Conservation (phyloP, 2,888 invertebrate genomes). For the Ochropleura plecta region DNA sequence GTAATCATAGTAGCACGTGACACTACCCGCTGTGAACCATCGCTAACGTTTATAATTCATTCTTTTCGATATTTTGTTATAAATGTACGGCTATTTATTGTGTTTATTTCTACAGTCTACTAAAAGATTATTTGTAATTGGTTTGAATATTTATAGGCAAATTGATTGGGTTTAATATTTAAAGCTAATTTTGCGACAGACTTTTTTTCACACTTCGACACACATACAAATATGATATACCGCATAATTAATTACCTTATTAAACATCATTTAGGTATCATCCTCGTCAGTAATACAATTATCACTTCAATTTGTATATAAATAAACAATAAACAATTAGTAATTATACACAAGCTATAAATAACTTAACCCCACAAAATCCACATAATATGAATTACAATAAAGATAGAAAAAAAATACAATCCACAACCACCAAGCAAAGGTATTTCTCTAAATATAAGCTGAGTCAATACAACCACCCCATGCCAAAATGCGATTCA, state of each 20-base stretch:
- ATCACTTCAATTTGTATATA: background rate
- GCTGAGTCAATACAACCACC: slow-evolving; percentile 84
- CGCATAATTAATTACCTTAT: background rate
- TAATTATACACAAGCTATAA: slow-evolving; percentile 16
- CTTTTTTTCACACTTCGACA: background rate
- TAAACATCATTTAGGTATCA: background rate
- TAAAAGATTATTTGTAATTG: slow-evolving; percentile 20
- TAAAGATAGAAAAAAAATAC: background rate
- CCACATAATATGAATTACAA: slow-evolving; percentile 59
- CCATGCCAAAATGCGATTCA: slow-evolving; percentile 86
- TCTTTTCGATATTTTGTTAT: slow-evolving; percentile 66
- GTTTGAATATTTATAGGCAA: slow-evolving; percentile 11
- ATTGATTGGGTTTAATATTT: background rate
- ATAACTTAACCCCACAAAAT: slow-evolving; percentile 47
- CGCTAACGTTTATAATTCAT: slow-evolving; percentile 68
- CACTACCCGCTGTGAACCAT: slow-evolving; percentile 69
- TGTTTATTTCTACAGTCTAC: slow-evolving; percentile 40
- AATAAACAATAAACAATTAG: too few relatives aligned
- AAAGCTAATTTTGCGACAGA: background rate
- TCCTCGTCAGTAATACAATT: background rate
- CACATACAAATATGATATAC: too few relatives aligned
- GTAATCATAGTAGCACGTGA: slow-evolving; percentile 87
- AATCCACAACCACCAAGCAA: slow-evolving; percentile 65
- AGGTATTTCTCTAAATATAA: slow-evolving; percentile 72
- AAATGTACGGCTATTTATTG: slow-evolving; percentile 53